phyloP scores from a whole-genome alignment of 2,113 vertebrate genomes.

The Geococcyx californianus region DNA sequence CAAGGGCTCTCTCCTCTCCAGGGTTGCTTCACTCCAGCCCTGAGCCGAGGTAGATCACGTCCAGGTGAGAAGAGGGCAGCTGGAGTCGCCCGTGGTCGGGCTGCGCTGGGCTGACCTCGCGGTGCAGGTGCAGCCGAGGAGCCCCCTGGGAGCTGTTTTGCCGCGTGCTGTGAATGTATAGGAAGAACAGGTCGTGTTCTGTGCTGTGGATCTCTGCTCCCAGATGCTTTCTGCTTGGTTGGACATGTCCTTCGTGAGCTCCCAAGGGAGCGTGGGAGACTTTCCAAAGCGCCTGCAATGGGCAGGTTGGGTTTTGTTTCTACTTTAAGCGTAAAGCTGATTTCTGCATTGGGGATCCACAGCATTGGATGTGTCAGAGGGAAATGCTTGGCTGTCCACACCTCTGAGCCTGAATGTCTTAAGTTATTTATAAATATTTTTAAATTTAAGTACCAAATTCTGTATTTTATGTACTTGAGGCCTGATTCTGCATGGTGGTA shows the following conservation, averaged over 20 bases:
- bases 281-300: background rate
- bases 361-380: background rate
- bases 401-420: constrained; percentile 47
- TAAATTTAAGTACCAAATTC: background rate
- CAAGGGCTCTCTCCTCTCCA: background rate
- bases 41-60: background rate
- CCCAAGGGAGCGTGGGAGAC: background rate
- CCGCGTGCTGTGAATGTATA: background rate
- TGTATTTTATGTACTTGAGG: constrained; percentile 11
- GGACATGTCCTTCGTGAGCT: background rate
- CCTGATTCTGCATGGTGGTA: background rate
- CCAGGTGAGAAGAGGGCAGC: background rate
- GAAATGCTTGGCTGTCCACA: background rate
- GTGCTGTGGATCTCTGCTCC: background rate
- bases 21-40: background rate
- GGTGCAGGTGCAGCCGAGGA: background rate
- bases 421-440: constrained; percentile 56
- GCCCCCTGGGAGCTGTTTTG: background rate
- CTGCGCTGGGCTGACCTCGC: background rate
- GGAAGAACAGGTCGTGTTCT: background rate
- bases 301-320: background rate
- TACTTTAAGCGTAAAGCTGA: background rate
- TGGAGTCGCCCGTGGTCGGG: accelerated
- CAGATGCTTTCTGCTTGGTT: background rate
- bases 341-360: background rate